Evolutionary conservation across 2,888 invertebrate species (phyloP), one percentile per base, ranked within the genome.

Genomic region (Melitaea athalia): DNA sequence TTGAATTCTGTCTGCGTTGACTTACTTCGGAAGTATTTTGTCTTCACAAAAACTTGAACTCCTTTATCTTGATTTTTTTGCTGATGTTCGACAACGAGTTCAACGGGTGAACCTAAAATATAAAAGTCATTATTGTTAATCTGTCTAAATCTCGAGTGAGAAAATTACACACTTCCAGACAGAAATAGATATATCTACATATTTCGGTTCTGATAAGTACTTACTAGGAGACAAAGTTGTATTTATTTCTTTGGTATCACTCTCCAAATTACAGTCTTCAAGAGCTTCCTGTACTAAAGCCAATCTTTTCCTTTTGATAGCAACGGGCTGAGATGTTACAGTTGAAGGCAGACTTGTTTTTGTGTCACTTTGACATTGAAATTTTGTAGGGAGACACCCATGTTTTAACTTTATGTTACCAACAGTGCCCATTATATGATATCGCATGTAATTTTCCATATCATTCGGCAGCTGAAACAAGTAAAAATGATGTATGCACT

Each of bases 381-480:
- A 64, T 64, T 38, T 64, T 8, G 45, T n/a, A 14, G 57, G 64
- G 5, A 64, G 11, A 31, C 55, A 33, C 5, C 15, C 38, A 12
- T 57, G 63, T 47, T 66, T 68, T 61, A 70, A 57, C 55, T 15
- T 63, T 45, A 70, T 59, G 66, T 60, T 53, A 6, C n/a, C 8
- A 7, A 71, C 66, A 60, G 57, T 43, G 7, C 71, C 71, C 68
- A 66, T 68, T 52, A 71, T n/a, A 50, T 31, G 49, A 43, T 63
- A 71, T 60, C 57, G 33, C 11, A 68, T 64, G 24, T 66, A 71
- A 57, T 71, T 71, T 61, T 68, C 66, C 71, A 71, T 71, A 38
- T 66, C 68, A 57, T 66, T 68, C 42, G 66, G 61, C 38, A 64
- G 49, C 70, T 67, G 61, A 63, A 68, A 50, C 47, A 63, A 59